phyloP scores from a whole-genome alignment of 1,140 invertebrate species.

The Atta colombica region DNA sequence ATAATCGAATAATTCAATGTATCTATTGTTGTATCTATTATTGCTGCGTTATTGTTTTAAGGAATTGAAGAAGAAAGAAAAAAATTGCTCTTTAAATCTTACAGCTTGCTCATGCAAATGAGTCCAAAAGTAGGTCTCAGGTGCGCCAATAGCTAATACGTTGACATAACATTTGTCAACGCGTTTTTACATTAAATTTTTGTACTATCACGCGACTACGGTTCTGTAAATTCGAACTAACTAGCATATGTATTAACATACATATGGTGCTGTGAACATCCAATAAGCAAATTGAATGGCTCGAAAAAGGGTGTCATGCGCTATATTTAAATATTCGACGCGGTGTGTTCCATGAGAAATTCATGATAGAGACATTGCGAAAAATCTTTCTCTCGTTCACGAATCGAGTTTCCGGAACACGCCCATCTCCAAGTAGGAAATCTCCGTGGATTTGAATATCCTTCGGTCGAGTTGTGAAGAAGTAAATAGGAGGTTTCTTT shows the following conservation, averaged over 20 bases:
- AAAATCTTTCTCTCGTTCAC: conserved; percentile 46
- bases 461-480: conserved; percentile 32
- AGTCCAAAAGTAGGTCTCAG: conserved; percentile 65
- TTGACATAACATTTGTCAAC: conserved; percentile 69
- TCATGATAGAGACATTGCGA: conserved; percentile 54
- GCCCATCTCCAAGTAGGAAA: conserved; percentile 41
- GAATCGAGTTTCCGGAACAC: conserved; percentile 49
- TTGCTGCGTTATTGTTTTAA: background rate
- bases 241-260: conserved; percentile 25
- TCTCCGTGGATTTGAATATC: conserved; percentile 49
- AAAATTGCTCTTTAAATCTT: conserved; percentile 56
- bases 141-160: conserved; percentile 62
- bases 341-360: conserved; percentile 53
- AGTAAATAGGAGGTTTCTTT: conserved; percentile 54
- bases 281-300: conserved; percentile 62
- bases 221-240: conserved; percentile 56
- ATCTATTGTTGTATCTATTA: conserved; percentile 10
- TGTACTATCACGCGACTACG: background rate
- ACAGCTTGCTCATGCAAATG: conserved; percentile 9
- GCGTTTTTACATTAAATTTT: conserved; percentile 50
- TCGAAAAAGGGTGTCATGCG: conserved; percentile 7
- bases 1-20: conserved; percentile 25
- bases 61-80: background rate
- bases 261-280: conserved; percentile 42
- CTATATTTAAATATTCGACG: conserved; percentile 56